phyloP scores from a whole-genome alignment of 2,113 vertebrate genomes.

The Oncorhynchus gorbuscha region DNA sequence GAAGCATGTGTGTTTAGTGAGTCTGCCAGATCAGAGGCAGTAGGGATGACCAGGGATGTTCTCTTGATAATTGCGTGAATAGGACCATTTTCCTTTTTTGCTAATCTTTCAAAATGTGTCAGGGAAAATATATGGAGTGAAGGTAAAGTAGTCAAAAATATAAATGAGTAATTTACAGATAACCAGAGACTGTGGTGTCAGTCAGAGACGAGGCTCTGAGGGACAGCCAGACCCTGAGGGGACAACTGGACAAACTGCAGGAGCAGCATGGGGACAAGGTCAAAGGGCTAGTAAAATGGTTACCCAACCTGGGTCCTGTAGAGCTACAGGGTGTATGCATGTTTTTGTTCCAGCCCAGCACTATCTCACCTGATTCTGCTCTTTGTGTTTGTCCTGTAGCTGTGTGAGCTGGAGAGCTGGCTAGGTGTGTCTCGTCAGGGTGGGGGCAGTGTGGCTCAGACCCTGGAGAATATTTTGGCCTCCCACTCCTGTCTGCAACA shows the following conservation, averaged over 20 bases:
- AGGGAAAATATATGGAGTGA: no score
- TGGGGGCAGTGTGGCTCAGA: constrained; percentile 54
- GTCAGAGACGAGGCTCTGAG: constrained; percentile 52
- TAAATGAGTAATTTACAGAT: no score
- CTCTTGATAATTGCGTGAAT: no score
- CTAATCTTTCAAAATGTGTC: no score
- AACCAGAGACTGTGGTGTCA: constrained; percentile 6
- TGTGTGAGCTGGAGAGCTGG: constrained; percentile 60
- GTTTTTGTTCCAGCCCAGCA: not conserved
- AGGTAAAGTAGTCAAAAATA: no score
- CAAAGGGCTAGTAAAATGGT: not conserved
- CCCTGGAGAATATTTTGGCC: constrained; percentile 64
- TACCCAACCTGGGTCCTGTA: no score
- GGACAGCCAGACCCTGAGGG: constrained; percentile 60
- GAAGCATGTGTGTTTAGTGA: no score
- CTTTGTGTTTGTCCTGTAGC: constrained; percentile 37
- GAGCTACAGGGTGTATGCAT: no score
- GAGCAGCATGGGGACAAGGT: constrained; percentile 60
- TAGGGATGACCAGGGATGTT: no score
- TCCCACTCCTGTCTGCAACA: constrained; percentile 65
- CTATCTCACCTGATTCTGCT: constrained; percentile 2
- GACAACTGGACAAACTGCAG: constrained; percentile 50
- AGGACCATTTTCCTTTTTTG: no score
- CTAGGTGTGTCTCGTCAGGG: constrained; percentile 56
- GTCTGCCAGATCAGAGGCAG: no score